These are phyloP conservation scores for Drosophila borborema DNA, from an alignment of 2,888 invertebrate species.

Conservation along the genomic window DNA sequence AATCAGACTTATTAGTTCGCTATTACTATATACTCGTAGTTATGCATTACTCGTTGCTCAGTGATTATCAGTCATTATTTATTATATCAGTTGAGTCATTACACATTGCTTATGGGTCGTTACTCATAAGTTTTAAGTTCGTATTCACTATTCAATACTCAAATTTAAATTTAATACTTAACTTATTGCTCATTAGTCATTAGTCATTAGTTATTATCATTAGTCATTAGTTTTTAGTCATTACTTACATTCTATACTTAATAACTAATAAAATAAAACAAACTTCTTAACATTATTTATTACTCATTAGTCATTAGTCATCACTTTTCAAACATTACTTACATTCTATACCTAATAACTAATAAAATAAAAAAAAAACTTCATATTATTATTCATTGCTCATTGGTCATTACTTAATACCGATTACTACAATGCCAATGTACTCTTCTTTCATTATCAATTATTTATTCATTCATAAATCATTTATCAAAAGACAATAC, in stretches of 20 bases:
- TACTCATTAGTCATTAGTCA: not conserved
- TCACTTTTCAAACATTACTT: not conserved
- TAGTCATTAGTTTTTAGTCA: not conserved
- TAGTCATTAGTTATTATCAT: not conserved
- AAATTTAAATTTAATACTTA: too few relatives aligned
- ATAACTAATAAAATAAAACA: not conserved
- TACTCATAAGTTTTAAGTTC: too few relatives aligned
- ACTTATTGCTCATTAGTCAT: too few relatives aligned
- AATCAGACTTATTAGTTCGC: too few relatives aligned
- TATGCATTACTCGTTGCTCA: not conserved
- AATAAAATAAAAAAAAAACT: too few relatives aligned
- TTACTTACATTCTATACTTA: not conserved
- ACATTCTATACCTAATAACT: too few relatives aligned
- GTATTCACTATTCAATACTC: not conserved
- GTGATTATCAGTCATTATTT: not conserved
- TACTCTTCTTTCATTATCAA: not conserved
- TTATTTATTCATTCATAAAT: not conserved
- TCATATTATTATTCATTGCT: not conserved
- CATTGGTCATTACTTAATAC: not conserved
- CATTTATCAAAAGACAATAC: not conserved
- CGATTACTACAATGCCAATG: not conserved
- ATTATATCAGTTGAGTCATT: not conserved
- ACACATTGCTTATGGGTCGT: too few relatives aligned
- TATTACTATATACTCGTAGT: not conserved
- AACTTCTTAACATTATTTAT: not conserved